Percentiles rank a stretch among this genome's conserved stretches.
Evolutionary conservation across 2,888 invertebrate species (phyloP).

Genomic region (Cremastobaeus sp.): DNA sequence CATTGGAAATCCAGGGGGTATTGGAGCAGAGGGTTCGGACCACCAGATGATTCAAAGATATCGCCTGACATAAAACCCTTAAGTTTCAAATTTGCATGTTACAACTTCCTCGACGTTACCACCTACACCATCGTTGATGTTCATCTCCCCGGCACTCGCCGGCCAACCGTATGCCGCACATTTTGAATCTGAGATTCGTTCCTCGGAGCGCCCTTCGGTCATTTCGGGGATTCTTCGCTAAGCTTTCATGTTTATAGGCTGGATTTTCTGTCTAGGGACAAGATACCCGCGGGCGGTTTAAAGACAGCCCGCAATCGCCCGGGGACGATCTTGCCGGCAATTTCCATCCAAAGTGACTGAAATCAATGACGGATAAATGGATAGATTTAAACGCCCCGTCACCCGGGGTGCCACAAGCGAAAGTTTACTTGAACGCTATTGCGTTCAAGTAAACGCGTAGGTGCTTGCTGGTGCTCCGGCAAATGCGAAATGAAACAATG

Average conservation of each 20-base stretch:
- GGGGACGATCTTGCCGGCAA: slow-evolving; percentile 6
- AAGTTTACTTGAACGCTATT: slow-evolving; percentile 3
- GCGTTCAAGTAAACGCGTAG: slow-evolving; percentile 1
- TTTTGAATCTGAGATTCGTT: slow-evolving; percentile 74
- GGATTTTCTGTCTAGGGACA: slow-evolving; percentile 65
- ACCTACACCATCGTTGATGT: slow-evolving; percentile 61
- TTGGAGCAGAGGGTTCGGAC: slow-evolving; percentile 63
- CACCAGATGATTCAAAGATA: slow-evolving; percentile 76
- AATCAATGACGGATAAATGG: slow-evolving; percentile 48
- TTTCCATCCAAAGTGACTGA: slow-evolving; percentile 33
- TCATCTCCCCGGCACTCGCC: slow-evolving; percentile 45
- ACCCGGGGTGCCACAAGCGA: background rate
- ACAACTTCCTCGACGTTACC: slow-evolving; percentile 69
- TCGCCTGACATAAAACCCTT: slow-evolving; percentile 77
- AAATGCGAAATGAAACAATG: slow-evolving; percentile 36
- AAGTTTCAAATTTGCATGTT: slow-evolving; percentile 78
- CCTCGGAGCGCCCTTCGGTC: slow-evolving; percentile 70
- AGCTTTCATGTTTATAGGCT: slow-evolving; percentile 74
- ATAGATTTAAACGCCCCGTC: slow-evolving; percentile 33
- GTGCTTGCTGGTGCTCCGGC: slow-evolving; percentile 3
- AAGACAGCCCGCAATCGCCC: slow-evolving; percentile 22
- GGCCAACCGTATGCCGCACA: slow-evolving; percentile 69
- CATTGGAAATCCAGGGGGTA: slow-evolving; percentile 68
- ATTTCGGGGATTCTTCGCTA: slow-evolving; percentile 69
- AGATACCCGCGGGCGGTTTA: slow-evolving; percentile 36